These are phyloP conservation scores for Acridotheres tristis DNA, from an alignment of 2,797 vertebrate species.

Conservation along the genomic window DNA sequence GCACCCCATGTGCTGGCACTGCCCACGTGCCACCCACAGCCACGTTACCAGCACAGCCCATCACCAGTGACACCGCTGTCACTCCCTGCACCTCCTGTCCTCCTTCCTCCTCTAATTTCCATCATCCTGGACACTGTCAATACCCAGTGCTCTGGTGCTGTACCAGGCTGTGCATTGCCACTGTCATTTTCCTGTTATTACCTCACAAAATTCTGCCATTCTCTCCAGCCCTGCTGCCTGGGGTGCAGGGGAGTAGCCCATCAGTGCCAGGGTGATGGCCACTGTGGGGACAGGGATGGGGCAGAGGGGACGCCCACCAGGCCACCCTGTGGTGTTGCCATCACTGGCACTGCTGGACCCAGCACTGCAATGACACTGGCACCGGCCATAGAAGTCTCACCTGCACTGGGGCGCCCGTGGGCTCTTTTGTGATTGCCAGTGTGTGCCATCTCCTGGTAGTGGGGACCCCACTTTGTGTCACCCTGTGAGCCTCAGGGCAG, in stretches of 20 bases:
- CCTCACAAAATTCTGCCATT: neutral
- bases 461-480: neutral
- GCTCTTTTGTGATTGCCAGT: neutral
- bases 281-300: rapidly evolving
- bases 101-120: neutral
- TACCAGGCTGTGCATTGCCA: rapidly evolving
- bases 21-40: neutral
- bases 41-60: neutral
- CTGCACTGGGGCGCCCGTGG: rapidly evolving
- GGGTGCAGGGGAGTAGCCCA: neutral
- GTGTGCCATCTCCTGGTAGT: neutral
- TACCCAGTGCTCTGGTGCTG: rapidly evolving
- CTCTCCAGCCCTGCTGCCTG: rapidly evolving
- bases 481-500: neutral
- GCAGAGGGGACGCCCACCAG: neutral
- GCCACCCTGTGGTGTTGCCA: neutral
- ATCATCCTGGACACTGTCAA: neutral
- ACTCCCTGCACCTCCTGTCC: rapidly evolving
- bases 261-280: rapidly evolving
- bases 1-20: neutral
- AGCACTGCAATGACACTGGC: neutral
- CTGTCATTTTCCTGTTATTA: neutral
- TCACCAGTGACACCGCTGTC: rapidly evolving
- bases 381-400: neutral
- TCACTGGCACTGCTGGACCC: neutral